Base-by-base conservation (phyloP, 1,140 invertebrate species). In the Hermetia illucens region DNA sequence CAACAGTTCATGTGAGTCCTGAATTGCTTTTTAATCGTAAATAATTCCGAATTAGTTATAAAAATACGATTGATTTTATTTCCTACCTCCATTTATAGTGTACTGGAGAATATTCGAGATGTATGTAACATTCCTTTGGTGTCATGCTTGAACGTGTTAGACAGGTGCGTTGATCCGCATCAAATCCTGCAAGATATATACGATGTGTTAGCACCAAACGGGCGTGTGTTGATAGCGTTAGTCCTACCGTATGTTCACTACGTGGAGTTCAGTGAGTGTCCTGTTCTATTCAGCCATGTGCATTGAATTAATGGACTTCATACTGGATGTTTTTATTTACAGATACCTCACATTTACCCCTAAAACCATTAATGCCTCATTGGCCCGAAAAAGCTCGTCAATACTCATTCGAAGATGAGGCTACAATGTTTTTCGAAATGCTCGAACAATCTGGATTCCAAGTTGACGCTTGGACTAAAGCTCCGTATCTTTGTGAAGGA, bases 401-500 rank as follows among this genome's bases (percentile, higher is more conserved):
- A n/a, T 36, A 46, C 13, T 44, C 53, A 10, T 61, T 61, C 22
- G 53, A 58, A 40, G 49, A 54, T 19, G 58, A 61, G 43, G 55
- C 58, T 1, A 34, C 37, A 16, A 37, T 44, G 13, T 61, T 61
- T 33, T 52, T 61, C 42, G 44, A 58, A 34, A 30, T 55, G 18
- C 40, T 61, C 5, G 58, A 61, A 34, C 49, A 43, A 2, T 58
- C 68, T 41, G 84, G 82, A 0, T 82, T 87, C 50, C 59, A 71
- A 31, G 67, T 93, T 2, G 62, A 78, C 15, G 63, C 66, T 2
- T 93, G 88, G 81, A 80, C 82, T n/a, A 73, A 81, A 58, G 61
- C 92, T 12, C 89, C 90, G 6, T 94, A 94, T 62, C 61, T 94
- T 10, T 94, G 88, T 62, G 88, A 94, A 63, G 90, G 90, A 2